Percentiles rank a stretch among this genome's conserved stretches.
phyloP scores from a whole-genome alignment of 2,113 vertebrate species.

The Xenopus laevis region DNA sequence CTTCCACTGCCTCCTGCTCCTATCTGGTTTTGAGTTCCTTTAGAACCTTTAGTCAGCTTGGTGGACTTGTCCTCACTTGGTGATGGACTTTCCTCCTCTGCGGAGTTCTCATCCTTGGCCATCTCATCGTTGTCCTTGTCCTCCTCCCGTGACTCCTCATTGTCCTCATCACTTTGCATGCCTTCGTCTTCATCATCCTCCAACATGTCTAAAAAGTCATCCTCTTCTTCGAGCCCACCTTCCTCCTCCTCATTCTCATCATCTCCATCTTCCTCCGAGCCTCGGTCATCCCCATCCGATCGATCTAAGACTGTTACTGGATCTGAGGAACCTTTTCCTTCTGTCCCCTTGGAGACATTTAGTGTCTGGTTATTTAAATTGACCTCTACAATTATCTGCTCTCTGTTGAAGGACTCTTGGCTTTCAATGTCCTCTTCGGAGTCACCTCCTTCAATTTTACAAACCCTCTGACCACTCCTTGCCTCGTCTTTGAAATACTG shows the following conservation, averaged over 20 bases:
- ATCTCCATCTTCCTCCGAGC: slow-evolving; percentile 45
- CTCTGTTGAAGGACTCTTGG: slow-evolving; percentile 72
- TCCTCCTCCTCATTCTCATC: slow-evolving; percentile 55
- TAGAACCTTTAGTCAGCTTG: slow-evolving; percentile 61
- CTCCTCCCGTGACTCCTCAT: slow-evolving; percentile 58
- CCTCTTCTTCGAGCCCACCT: slow-evolving; percentile 43
- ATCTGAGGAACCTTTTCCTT: slow-evolving; percentile 63
- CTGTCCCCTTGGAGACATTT: slow-evolving; percentile 86
- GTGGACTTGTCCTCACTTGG: slow-evolving; percentile 63
- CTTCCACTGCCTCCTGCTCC: slow-evolving; percentile 52
- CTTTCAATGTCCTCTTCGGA: slow-evolving; percentile 64
- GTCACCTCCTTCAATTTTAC: slow-evolving; percentile 74
- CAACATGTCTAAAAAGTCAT: slow-evolving; percentile 55
- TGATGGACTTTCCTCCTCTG: slow-evolving; percentile 55
- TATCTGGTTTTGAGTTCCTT: slow-evolving; percentile 29
- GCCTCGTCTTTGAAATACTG: slow-evolving; percentile 85
- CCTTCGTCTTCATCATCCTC: slow-evolving; percentile 60
- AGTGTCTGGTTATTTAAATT: slow-evolving; percentile 97
- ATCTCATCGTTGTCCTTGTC: slow-evolving; percentile 69
- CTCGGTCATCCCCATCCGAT: slow-evolving; percentile 51
- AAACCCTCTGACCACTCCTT: slow-evolving; percentile 57
- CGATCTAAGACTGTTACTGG: slow-evolving; percentile 51
- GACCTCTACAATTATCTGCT: slow-evolving; percentile 96
- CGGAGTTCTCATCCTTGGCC: slow-evolving; percentile 57
- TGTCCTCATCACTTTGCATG: slow-evolving; percentile 64